A percentile compares a stretch with the other conserved stretches of the same genome.
Conservation (phyloP, 1,140 invertebrate species). For the Chionoecetes opilio region DNA sequence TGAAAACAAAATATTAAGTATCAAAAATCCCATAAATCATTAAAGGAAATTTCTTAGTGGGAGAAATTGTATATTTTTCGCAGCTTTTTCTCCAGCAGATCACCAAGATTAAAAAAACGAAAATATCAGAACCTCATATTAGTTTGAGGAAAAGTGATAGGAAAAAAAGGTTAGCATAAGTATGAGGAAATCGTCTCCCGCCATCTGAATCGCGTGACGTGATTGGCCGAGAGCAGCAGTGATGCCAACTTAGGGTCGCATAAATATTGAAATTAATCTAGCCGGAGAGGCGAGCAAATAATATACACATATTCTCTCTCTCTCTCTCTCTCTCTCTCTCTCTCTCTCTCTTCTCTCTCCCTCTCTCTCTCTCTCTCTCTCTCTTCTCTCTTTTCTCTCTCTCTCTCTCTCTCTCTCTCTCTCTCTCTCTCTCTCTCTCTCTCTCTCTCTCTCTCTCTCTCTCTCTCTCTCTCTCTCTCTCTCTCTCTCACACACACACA, state of each 20-base stretch:
- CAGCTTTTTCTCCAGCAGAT: background rate
- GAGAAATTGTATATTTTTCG: too few species aligned
- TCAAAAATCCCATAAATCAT: too few species aligned
- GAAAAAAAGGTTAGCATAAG: background rate
- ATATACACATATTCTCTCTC: background rate
- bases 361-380: too few species aligned
- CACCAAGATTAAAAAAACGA: background rate
- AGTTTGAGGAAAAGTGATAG: background rate
- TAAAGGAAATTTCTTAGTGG: too few species aligned
- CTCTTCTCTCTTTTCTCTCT: too few species aligned
- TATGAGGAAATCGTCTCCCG: conserved; percentile 39
- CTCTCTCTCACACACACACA: too few species aligned
- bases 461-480: too few species aligned
- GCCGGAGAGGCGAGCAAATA: background rate
- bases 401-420: too few species aligned
- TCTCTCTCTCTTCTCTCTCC: background rate
- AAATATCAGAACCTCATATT: background rate
- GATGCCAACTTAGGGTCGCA: conserved; percentile 53
- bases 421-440: too few species aligned
- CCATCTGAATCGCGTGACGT: conserved; percentile 41
- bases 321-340: background rate
- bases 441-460: too few species aligned
- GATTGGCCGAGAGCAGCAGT: conserved; percentile 52
- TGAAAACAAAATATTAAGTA: background rate
- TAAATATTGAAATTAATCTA: conserved; percentile 60